Percentiles rank a stretch among this genome's conserved stretches.
Evolutionary conservation across 2,888 invertebrate species (phyloP).

Genomic region (Myathropa florea): DNA sequence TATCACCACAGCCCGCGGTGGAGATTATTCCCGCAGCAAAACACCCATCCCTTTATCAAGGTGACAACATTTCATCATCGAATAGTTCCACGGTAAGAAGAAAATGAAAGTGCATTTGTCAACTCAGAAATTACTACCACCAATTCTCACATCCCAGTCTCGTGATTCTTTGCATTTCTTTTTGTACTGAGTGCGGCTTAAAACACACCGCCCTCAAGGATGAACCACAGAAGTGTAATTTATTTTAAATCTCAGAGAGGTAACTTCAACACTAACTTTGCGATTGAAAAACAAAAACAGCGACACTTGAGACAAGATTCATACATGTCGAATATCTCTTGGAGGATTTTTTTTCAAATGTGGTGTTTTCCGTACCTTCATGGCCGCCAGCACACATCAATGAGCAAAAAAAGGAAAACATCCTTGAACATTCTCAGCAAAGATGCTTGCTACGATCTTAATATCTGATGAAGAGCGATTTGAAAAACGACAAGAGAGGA

Average conservation of each 20-base stretch:
- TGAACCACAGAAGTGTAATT: conserved; percentile 17
- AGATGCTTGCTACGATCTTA: conserved; percentile 29
- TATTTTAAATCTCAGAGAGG: conserved; percentile 20
- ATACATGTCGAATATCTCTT: conserved; percentile 19
- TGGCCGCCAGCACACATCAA: neutral
- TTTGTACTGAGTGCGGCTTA: neutral
- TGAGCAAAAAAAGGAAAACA: neutral
- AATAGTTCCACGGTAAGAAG: conserved; percentile 3
- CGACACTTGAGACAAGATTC: neutral
- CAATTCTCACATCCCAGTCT: neutral
- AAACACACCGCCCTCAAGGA: neutral
- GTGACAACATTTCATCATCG: conserved; percentile 49
- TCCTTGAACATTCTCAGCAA: conserved; percentile 2
- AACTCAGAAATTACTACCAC: neutral
- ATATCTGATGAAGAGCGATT: conserved; percentile 9
- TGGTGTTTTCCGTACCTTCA: conserved; percentile 4
- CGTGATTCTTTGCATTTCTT: neutral
- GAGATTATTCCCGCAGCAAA: neutral
- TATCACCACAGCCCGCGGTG: neutral
- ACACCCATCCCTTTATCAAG: neutral
- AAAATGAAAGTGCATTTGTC: neutral
- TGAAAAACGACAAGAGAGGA: conserved; percentile 8
- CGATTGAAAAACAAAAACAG: neutral
- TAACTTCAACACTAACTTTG: conserved; percentile 21
- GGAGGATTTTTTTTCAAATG: conserved; percentile 25